Percentiles rank a stretch among this genome's conserved stretches.
Evolutionary conservation across 2,888 invertebrate species (phyloP).

Genomic region (Nephrotoma guestfalica): DNA sequence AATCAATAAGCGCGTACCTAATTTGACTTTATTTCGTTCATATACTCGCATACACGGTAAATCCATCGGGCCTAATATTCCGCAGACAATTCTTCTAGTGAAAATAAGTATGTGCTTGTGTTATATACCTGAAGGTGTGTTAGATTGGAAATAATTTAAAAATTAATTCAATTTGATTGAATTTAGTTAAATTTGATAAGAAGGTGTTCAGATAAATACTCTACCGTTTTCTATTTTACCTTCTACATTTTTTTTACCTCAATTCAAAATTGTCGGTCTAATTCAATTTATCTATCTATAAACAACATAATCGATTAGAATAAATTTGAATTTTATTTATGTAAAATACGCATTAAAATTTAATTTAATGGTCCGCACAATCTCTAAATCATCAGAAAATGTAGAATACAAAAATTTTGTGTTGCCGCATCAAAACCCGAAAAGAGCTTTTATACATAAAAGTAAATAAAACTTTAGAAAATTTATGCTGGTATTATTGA

Average conservation of each 20-base stretch:
- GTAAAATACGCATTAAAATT: not conserved
- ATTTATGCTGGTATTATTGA: not conserved
- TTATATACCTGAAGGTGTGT: not conserved
- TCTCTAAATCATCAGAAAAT: not conserved
- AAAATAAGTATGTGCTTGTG: not conserved
- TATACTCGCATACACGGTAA: not conserved
- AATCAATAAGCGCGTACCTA: not conserved
- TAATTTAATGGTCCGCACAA: not conserved
- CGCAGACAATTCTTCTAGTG: not conserved
- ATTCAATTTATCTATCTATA: not conserved
- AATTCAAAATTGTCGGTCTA: not conserved
- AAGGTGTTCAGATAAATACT: not conserved
- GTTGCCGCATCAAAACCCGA: not conserved
- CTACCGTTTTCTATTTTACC: not conserved
- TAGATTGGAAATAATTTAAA: not conserved
- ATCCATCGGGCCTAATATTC: no score
- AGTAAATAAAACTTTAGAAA: not conserved
- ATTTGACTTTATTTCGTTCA: not conserved
- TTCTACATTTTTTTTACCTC: not conserved
- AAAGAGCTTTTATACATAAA: not conserved
- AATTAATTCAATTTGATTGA: not conserved
- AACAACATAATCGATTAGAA: not conserved
- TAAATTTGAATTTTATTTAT: not conserved
- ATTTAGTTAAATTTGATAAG: not conserved
- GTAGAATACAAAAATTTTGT: not conserved